A percentile compares a stretch with the other conserved stretches of the same genome.
Evolutionary conservation across 2,888 invertebrate genomes (phyloP).

Genomic region (Tachina grossa): DNA sequence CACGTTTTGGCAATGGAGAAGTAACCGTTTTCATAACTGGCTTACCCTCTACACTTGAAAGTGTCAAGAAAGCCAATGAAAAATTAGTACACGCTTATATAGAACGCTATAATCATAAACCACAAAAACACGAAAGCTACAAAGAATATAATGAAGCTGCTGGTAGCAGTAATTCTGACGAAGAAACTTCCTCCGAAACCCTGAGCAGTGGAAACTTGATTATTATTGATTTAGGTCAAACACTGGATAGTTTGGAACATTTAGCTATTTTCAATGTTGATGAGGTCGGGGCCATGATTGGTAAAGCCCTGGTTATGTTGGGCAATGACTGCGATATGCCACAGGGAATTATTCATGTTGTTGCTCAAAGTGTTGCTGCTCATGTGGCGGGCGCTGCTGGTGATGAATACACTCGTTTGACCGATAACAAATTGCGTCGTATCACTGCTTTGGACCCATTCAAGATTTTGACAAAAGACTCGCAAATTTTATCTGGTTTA

Average conservation of each 20-base stretch:
- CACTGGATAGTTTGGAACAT: conserved; percentile 73
- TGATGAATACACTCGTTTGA: conserved; percentile 76
- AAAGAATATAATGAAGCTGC: conserved; percentile 9
- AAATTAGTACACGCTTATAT: conserved; percentile 78
- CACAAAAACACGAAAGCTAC: conserved; percentile 6
- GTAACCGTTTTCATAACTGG: conserved; percentile 79
- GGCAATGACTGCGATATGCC: conserved; percentile 75
- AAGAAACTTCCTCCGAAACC: conserved; percentile 73
- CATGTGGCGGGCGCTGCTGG: conserved; percentile 80
- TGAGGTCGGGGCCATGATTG: conserved; percentile 76
- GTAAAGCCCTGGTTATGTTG: conserved; percentile 76
- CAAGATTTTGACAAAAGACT: conserved; percentile 73
- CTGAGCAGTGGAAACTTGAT: conserved; percentile 75
- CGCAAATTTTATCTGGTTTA: conserved; percentile 75
- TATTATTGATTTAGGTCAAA: conserved; percentile 76
- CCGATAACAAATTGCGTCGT: conserved; percentile 78
- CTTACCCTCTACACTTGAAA: conserved; percentile 74
- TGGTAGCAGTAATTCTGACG: conserved; percentile 68
- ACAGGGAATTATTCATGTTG: conserved; percentile 78
- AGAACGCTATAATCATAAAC: conserved; percentile 76
- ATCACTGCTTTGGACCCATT: conserved; percentile 81
- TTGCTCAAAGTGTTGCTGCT: conserved; percentile 79
- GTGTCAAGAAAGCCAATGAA: conserved; percentile 76
- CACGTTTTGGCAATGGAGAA: conserved; percentile 77
- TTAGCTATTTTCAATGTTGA: conserved; percentile 75